Evolutionary conservation across 1,140 invertebrate species (phyloP), one percentile per base, ranked within the genome.

Genomic region (Caenorhabditis latens): DNA sequence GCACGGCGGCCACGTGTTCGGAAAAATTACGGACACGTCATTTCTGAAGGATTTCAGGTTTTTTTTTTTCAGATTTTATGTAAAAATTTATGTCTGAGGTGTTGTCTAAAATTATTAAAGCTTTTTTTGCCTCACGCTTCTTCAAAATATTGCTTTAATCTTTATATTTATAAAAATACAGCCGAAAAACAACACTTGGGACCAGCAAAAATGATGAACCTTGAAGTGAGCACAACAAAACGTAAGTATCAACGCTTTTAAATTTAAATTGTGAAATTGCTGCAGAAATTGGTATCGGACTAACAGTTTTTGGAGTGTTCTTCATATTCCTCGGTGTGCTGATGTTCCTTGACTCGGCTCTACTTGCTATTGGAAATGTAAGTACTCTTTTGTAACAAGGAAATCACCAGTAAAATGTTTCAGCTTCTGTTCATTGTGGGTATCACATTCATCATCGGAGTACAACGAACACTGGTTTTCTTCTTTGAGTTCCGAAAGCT

Each of bases 401-500:
- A 42, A 55, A 11, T 46, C 7, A 14, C 5, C 9, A 19, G 24
- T 57, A 63, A 50, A 86, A 84, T 58, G 19, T 90, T 95, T 89
- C 93, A 96, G 96, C 96, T 99, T 87, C 94, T 99, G 50, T 99
- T 99, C 93, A 95, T 99, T 90, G 94, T 95, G 90, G 98, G 98
- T 42, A 94, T 99, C 63, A 96, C 95, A 61, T 97, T 97, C 94
- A 96, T 99, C 2, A 99, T 99, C 91, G 98, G 98, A 2, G 94
- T 99, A 55, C 96, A 97, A 93, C 94, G 97, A 92, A 99, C 98
- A 43, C 95, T 99, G 90, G 95, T 96, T 91, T 99, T 99, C 93
- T 99, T 99, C 94, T 99, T 99, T 93, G 98, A 99, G 94, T 94
- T 95, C 85, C 97, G 99, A 92, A 99, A 99, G 95, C 93, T 97